Evolutionary conservation across 2,888 invertebrate species (phyloP).

Genomic region (Scrobipalpa atriplicella): DNA sequence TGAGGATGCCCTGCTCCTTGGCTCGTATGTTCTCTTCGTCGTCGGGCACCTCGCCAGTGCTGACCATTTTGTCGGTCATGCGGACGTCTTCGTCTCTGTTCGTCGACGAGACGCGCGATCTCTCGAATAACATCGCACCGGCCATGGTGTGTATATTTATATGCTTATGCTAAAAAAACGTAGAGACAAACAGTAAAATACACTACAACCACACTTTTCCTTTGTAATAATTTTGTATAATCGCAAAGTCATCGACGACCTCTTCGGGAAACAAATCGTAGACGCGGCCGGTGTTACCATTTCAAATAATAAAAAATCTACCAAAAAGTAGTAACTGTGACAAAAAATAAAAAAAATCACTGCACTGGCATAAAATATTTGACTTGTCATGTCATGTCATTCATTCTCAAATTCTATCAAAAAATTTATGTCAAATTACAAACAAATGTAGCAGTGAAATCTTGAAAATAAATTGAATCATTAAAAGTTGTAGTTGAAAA

Average conservation of each 20-base stretch:
- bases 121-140: slow-evolving; percentile 95
- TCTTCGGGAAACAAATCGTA: slow-evolving; percentile 79
- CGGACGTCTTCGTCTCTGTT: slow-evolving; percentile 90
- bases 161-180: slow-evolving; percentile 71
- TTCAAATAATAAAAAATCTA: slow-evolving; percentile 31
- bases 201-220: slow-evolving; percentile 74
- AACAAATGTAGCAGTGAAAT: no score
- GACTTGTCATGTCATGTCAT: no score
- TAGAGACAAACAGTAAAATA: slow-evolving; percentile 66
- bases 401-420: no score
- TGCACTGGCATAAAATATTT: no score
- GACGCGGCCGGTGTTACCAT: slow-evolving; percentile 73
- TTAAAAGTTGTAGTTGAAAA: neutral
- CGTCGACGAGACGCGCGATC: slow-evolving; percentile 89
- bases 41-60: slow-evolving; percentile 88
- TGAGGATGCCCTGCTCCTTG: slow-evolving; percentile 97
- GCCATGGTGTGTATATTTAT: slow-evolving; percentile 88
- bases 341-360: no score
- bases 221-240: slow-evolving; percentile 82
- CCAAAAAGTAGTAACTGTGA: no score
- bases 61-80: slow-evolving; percentile 89
- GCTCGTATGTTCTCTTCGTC: slow-evolving; percentile 94
- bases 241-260: slow-evolving; percentile 82
- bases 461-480: neutral
- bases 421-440: no score